Conservation (phyloP, 2,797 vertebrate genomes). For the Crenuchus spilurus region DNA sequence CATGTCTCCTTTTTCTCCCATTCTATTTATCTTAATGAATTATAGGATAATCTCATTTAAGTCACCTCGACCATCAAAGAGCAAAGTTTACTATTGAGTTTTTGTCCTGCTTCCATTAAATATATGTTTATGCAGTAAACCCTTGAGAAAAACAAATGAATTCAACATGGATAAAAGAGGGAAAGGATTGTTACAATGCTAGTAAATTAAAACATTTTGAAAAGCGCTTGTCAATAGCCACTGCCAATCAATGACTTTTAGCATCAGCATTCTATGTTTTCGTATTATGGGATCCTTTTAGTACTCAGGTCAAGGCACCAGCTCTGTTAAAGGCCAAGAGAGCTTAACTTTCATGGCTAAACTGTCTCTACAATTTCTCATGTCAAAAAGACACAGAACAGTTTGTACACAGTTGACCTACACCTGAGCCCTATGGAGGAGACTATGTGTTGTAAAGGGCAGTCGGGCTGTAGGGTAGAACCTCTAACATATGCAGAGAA, state of each 20-base stretch:
- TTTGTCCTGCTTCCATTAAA: no score
- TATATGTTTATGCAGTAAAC: no score
- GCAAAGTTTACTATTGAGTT: no score
- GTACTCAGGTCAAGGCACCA: neutral
- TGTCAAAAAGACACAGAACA: neutral
- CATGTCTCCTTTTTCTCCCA: no score
- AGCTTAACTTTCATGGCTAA: neutral
- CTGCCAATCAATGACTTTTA: neutral
- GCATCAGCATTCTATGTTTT: neutral
- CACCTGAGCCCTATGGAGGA: neutral
- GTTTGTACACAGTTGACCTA: neutral
- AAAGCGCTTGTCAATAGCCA: neutral
- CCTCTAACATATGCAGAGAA: neutral
- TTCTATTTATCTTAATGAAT: no score
- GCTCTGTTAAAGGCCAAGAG: neutral
- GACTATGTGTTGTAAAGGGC: neutral
- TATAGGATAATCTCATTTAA: no score
- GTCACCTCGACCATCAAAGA: no score
- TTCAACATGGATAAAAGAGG: no score
- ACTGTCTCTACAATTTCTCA: neutral
- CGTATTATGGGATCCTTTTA: neutral
- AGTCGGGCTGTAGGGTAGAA: neutral
- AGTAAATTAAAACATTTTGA: no score
- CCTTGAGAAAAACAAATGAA: neutral
- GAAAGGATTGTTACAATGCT: no score